Evolutionary conservation across 1,140 invertebrate genomes (phyloP).

Genomic region (Platyscapa corneri): DNA sequence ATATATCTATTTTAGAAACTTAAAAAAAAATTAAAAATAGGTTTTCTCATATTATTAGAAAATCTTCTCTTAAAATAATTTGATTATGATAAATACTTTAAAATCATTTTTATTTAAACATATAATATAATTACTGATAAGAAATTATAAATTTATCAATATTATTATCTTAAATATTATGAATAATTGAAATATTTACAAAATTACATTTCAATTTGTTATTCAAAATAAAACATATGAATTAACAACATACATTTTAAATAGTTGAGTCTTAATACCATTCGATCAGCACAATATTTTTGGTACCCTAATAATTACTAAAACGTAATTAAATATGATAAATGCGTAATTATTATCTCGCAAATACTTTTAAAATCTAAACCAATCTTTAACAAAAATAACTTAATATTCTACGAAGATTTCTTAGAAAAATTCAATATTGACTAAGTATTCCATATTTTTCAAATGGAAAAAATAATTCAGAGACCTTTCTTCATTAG

Average conservation of each 20-base stretch:
- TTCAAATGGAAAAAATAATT: background rate
- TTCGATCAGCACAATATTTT: background rate
- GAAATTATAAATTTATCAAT: background rate
- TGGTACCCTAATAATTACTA: constrained; percentile 1
- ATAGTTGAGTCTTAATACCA: background rate
- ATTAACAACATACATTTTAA: background rate
- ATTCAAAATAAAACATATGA: background rate
- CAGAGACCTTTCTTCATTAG: background rate
- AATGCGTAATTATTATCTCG: background rate
- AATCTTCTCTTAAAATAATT: no score
- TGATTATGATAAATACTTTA: no score
- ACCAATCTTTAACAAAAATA: constrained; percentile 1
- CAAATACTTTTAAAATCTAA: background rate
- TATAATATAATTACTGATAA: background rate
- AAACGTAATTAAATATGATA: constrained; percentile 16
- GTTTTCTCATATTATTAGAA: no score
- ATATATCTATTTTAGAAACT: no score
- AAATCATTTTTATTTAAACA: no score
- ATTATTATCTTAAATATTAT: background rate
- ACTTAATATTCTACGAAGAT: background rate
- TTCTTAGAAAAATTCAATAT: background rate
- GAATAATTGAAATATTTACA: background rate
- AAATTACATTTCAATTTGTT: background rate
- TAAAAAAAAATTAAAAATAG: no score
- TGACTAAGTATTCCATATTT: background rate